Conservation (phyloP, 2,888 invertebrate genomes). For the Luperina testacea region DNA sequence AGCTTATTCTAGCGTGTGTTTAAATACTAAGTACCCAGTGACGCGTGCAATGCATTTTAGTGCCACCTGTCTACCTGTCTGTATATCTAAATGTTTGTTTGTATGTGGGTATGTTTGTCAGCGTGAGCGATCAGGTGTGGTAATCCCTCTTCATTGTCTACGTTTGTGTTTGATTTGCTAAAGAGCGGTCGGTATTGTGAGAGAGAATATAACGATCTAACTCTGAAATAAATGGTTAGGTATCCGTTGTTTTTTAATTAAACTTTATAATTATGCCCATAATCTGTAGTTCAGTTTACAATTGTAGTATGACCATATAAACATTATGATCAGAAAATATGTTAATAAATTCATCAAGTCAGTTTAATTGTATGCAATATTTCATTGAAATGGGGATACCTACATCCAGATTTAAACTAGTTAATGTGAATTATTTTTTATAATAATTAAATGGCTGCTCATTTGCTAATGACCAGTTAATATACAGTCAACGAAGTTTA, state of each 20-base stretch:
- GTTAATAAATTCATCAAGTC: too few species aligned
- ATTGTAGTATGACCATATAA: not conserved
- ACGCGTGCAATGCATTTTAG: constrained; percentile 34
- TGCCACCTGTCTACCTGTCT: constrained; percentile 13
- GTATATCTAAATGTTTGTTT: not conserved
- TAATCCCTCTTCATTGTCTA: constrained; percentile 49
- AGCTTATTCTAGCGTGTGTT: constrained; percentile 5
- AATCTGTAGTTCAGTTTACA: not conserved
- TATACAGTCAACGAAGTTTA: constrained; percentile 11
- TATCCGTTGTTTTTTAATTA: not conserved
- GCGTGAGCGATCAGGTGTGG: constrained; percentile 52
- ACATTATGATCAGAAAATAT: not conserved
- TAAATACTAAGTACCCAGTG: constrained; percentile 47
- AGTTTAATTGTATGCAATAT: not conserved
- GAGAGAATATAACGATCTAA: too few species aligned
- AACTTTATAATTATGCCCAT: not conserved
- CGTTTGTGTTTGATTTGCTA: constrained; percentile 46
- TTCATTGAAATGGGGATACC: not conserved
- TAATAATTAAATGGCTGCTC: not conserved
- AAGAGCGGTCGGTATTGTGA: constrained; percentile 21
- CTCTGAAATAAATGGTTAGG: not conserved
- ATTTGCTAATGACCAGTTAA: constrained; percentile 19
- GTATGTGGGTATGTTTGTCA: constrained; percentile 11
- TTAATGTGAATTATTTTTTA: not conserved
- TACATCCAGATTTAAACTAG: not conserved